These are phyloP conservation scores for Monopis laevigella DNA, from an alignment of 2,888 invertebrate species.

Conservation along the genomic window DNA sequence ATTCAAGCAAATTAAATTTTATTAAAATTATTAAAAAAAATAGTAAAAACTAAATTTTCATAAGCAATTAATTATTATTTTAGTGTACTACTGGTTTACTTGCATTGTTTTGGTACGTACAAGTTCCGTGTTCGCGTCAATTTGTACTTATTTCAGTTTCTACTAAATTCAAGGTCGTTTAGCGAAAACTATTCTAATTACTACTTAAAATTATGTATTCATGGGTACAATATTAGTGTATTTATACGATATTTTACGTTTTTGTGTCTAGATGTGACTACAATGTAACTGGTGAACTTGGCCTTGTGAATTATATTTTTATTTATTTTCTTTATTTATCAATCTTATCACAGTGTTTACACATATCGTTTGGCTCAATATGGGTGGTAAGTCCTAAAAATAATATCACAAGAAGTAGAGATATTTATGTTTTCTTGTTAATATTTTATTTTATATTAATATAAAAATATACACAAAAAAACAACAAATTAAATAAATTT, in stretches of 20 bases:
- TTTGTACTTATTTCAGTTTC: constrained; percentile 25
- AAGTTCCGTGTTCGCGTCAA: constrained; percentile 8
- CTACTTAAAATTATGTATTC: constrained; percentile 19
- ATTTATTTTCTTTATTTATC: constrained; percentile 1
- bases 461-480: too few relatives aligned
- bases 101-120: constrained; percentile 41
- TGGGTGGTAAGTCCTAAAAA: constrained; percentile 5
- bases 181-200: constrained; percentile 30
- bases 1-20: too few relatives aligned
- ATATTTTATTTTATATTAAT: too few relatives aligned
- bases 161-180: constrained; percentile 50
- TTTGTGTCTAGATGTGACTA: too few relatives aligned
- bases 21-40: too few relatives aligned
- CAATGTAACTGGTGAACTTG: constrained; percentile 8
- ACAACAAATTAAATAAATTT: too few relatives aligned
- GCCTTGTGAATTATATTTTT: neutral
- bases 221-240: constrained; percentile 2
- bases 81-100: too few relatives aligned
- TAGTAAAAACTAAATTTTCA: too few relatives aligned
- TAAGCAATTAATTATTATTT: too few relatives aligned
- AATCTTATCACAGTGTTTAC: neutral
- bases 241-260: neutral
- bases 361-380: neutral
- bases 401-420: too few relatives aligned
- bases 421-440: too few relatives aligned